A percentile compares a stretch with the other conserved stretches of the same genome.
phyloP scores from a whole-genome alignment of 2,888 invertebrate species.

The Thymelicus acteon region DNA sequence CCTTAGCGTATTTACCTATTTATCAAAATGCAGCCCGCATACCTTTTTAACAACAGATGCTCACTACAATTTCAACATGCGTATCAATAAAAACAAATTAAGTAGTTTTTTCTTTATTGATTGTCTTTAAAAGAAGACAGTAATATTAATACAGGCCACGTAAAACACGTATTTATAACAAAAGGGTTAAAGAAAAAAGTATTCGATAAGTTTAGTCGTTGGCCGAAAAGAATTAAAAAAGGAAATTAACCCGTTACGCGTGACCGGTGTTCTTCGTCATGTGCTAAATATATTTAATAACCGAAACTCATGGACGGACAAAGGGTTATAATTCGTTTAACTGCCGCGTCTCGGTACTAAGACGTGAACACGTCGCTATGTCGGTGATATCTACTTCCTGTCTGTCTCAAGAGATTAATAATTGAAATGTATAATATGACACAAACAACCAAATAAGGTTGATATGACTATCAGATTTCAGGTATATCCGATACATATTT shows the following conservation, averaged over 20 bases:
- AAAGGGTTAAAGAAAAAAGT: too few species aligned
- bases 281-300: slow-evolving; percentile 62
- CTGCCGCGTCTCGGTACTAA: slow-evolving; percentile 44
- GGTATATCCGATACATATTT: too few species aligned
- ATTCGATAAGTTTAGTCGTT: not conserved
- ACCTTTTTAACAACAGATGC: not conserved
- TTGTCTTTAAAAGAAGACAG: not conserved
- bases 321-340: slow-evolving; percentile 51
- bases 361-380: not conserved
- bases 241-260: slow-evolving; percentile 66
- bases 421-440: not conserved
- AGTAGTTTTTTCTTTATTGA: too few species aligned
- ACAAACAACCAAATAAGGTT: not conserved
- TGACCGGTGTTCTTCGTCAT: slow-evolving; percentile 50
- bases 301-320: slow-evolving; percentile 48
- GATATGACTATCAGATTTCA: too few species aligned
- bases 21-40: not conserved
- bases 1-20: too few species aligned
- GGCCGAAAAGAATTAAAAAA: not conserved
- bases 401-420: not conserved
- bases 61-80: not conserved
- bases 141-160: not conserved
- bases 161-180: too few species aligned
- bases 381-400: slow-evolving; percentile 24
- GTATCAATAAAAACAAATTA: too few species aligned